Evolutionary conservation across 1,140 invertebrate species (phyloP).

Genomic region (Scaptomyza hsui): DNA sequence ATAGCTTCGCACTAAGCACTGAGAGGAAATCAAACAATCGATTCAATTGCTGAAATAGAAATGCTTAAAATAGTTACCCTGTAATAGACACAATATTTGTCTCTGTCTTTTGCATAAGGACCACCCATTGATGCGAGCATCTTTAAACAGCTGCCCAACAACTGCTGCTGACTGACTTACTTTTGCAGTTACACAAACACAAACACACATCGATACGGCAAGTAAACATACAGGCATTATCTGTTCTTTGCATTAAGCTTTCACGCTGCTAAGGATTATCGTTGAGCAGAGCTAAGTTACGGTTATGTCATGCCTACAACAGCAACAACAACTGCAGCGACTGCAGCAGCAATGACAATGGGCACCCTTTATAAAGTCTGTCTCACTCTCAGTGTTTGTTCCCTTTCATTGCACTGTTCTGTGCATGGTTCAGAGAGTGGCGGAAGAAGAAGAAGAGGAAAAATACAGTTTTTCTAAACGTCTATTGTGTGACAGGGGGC

Average conservation of each 20-base stretch:
- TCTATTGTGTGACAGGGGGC: slow-evolving; percentile 56
- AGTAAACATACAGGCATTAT: slow-evolving; percentile 38
- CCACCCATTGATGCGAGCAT: slow-evolving; percentile 20
- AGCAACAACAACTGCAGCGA: slow-evolving; percentile 27
- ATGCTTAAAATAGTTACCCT: no score
- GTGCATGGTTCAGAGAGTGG: background rate
- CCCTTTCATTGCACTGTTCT: slow-evolving; percentile 8
- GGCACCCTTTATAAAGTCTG: slow-evolving; percentile 38
- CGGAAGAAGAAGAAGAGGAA: slow-evolving; percentile 1
- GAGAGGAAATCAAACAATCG: slow-evolving; percentile 10
- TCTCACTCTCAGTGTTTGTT: background rate
- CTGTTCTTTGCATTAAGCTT: slow-evolving; percentile 49
- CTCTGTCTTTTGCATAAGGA: background rate
- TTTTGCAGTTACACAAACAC: background rate
- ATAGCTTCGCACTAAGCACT: background rate
- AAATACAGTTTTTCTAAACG: slow-evolving; percentile 52
- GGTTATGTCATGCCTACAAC: slow-evolving; percentile 46
- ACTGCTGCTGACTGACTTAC: slow-evolving; percentile 18
- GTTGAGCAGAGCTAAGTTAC: slow-evolving; percentile 53
- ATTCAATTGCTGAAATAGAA: background rate
- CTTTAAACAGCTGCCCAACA: slow-evolving; percentile 10
- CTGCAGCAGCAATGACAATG: slow-evolving; percentile 43
- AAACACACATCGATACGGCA: background rate
- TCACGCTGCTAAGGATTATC: slow-evolving; percentile 57
- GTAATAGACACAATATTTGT: background rate